phyloP scores from a whole-genome alignment of 1,140 invertebrate species.

The Drosophila arizonae region DNA sequence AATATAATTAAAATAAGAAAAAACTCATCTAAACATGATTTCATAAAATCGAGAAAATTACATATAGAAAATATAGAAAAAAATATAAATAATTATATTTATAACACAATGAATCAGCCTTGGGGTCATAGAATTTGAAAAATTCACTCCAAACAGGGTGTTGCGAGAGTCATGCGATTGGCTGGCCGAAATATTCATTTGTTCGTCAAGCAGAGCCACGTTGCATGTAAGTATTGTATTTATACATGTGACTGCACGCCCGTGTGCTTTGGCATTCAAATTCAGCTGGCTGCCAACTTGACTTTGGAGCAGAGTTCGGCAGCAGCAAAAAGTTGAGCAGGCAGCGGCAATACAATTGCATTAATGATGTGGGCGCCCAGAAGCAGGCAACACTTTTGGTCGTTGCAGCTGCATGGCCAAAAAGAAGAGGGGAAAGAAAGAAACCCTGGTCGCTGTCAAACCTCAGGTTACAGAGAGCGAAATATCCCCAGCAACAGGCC shows the following conservation, averaged over 20 bases:
- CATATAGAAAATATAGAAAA: no score
- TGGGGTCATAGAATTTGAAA: no score
- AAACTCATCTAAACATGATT: no score
- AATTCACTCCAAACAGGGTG: neutral
- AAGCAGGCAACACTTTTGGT: slow-evolving; percentile 54
- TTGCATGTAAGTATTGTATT: neutral
- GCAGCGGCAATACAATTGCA: slow-evolving; percentile 56
- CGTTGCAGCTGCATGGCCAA: slow-evolving; percentile 16
- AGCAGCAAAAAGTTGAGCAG: slow-evolving; percentile 31
- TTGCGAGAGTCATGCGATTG: neutral
- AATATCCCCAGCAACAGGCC: neutral
- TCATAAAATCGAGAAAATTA: no score
- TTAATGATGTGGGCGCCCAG: slow-evolving; percentile 63
- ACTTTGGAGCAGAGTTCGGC: slow-evolving; percentile 25
- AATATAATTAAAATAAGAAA: no score
- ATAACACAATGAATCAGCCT: no score
- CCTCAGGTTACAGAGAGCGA: slow-evolving; percentile 10
- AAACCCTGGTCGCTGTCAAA: slow-evolving; percentile 22
- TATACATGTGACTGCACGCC: neutral
- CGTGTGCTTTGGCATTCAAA: slow-evolving; percentile 34
- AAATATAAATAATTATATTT: no score
- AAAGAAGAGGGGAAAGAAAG: no score
- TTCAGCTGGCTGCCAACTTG: slow-evolving; percentile 37
- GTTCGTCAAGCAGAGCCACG: slow-evolving; percentile 1
- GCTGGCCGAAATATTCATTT: neutral